phyloP scores from a whole-genome alignment of 92 coral and sea anemone genomes.

The Siderastrea siderea region DNA sequence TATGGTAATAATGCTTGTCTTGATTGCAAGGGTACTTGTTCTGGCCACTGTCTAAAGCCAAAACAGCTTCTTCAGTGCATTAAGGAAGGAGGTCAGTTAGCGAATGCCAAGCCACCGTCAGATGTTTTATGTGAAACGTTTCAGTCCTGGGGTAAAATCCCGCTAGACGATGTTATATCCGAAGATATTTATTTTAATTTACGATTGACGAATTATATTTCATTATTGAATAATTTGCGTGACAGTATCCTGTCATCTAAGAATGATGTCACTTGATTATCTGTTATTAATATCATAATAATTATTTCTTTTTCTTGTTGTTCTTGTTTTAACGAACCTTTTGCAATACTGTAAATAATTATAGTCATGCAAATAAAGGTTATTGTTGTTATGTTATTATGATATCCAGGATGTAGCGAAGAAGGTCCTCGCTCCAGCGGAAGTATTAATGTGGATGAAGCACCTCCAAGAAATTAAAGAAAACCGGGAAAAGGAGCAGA shows the following conservation, averaged over 20 bases:
- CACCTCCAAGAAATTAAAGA: constrained; percentile 24
- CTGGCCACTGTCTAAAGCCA: constrained; percentile 55
- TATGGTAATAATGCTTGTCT: constrained; percentile 46
- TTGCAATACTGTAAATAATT: too few species aligned
- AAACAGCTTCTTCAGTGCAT: constrained; percentile 17
- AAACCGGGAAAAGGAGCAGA: constrained; percentile 54
- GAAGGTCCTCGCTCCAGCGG: constrained; percentile 20
- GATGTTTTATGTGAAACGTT: constrained; percentile 21
- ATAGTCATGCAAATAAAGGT: too few species aligned
- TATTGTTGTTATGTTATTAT: too few species aligned
- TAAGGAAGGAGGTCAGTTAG: constrained; percentile 13
- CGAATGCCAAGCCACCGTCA: constrained; percentile 54
- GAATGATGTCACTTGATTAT: too few species aligned
- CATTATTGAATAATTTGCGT: too few species aligned
- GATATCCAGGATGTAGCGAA: too few species aligned
- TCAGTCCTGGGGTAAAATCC: too few species aligned
- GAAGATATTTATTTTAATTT: too few species aligned
- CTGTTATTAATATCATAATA: not conserved
- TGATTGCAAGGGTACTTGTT: constrained; percentile 39
- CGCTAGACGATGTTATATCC: too few species aligned
- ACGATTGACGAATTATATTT: too few species aligned
- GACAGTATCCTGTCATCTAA: too few species aligned
- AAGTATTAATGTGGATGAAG: constrained; percentile 50
- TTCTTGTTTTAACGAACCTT: too few species aligned
- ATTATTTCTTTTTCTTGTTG: constrained; percentile 19